phyloP scores from a whole-genome alignment of 2,113 vertebrate genomes.

The Pachyramphus minor region DNA sequence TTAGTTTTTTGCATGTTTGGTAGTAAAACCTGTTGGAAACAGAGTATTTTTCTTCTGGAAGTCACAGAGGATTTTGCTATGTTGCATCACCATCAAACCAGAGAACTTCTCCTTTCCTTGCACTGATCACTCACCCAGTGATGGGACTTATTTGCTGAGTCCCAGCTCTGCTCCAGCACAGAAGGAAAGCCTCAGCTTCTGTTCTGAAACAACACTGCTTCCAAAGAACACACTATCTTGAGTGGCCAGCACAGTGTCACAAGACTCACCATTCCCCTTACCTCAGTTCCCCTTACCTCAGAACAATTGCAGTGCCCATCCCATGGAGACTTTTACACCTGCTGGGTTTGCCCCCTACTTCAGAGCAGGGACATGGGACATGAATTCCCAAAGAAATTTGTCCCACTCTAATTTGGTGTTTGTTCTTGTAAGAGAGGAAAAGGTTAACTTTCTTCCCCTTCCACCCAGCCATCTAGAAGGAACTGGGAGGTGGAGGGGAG shows the following conservation, averaged over 20 bases:
- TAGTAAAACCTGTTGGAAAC: neutral
- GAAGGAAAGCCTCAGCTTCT: constrained; percentile 42
- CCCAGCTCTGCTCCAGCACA: neutral
- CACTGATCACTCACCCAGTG: neutral
- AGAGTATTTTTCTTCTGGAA: neutral
- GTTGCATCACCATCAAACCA: neutral
- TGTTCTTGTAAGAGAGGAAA: neutral
- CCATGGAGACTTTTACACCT: neutral
- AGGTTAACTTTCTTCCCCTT: neutral
- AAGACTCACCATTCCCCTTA: neutral
- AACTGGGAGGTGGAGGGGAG: neutral
- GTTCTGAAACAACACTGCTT: neutral
- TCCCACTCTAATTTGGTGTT: neutral
- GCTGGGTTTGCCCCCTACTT: neutral
- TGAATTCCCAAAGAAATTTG: neutral
- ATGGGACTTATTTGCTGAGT: neutral
- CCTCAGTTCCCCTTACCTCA: neutral
- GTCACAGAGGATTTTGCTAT: neutral
- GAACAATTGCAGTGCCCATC: neutral
- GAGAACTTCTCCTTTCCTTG: constrained; percentile 1
- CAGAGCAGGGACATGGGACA: neutral
- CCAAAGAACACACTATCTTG: neutral
- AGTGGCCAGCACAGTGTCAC: neutral
- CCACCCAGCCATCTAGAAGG: neutral
- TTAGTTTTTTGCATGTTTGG: neutral